Percentiles rank a stretch among this genome's conserved stretches.
phyloP scores from a whole-genome alignment of 2,797 vertebrate genomes.

The Acanthurus tractus region DNA sequence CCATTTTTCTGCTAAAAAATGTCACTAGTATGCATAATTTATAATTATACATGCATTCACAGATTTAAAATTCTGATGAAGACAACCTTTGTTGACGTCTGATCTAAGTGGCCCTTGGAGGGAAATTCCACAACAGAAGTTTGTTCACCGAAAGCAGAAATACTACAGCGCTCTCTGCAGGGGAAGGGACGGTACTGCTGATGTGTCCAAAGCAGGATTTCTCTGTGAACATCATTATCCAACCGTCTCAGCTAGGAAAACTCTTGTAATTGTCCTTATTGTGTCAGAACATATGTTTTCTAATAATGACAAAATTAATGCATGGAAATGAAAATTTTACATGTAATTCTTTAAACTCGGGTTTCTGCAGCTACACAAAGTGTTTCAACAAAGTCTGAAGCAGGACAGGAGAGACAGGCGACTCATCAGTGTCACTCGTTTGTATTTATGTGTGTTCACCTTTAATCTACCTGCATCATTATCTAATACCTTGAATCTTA shows the following conservation, averaged over 20 bases:
- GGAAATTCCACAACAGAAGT: slow-evolving; percentile 21
- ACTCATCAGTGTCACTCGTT: slow-evolving; percentile 11
- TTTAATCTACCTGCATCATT: slow-evolving; percentile 40
- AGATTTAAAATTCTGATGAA: slow-evolving; percentile 59
- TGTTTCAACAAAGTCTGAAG: not conserved
- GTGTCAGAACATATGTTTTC: slow-evolving; percentile 24
- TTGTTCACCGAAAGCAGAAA: slow-evolving; percentile 21
- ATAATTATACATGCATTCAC: slow-evolving; percentile 1
- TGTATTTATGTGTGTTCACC: slow-evolving; percentile 44
- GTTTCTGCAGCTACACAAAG: slow-evolving; percentile 15
- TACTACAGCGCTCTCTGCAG: slow-evolving; percentile 50
- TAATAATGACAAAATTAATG: not conserved
- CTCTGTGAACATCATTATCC: slow-evolving; percentile 8
- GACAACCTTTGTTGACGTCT: slow-evolving; percentile 43
- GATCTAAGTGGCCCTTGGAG: slow-evolving; percentile 26
- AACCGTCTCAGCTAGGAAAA: slow-evolving; percentile 22
- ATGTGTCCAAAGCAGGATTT: not conserved
- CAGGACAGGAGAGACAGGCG: not conserved
- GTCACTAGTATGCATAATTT: slow-evolving; percentile 16
- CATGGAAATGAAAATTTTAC: not conserved
- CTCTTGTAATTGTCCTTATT: not conserved
- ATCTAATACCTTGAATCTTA: slow-evolving; percentile 29
- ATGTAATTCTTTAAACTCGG: slow-evolving; percentile 18
- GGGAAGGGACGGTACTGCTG: slow-evolving; percentile 32
- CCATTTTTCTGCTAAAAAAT: not conserved